Conservation (phyloP, 2,888 invertebrate species). For the Crepidodera aurea region DNA sequence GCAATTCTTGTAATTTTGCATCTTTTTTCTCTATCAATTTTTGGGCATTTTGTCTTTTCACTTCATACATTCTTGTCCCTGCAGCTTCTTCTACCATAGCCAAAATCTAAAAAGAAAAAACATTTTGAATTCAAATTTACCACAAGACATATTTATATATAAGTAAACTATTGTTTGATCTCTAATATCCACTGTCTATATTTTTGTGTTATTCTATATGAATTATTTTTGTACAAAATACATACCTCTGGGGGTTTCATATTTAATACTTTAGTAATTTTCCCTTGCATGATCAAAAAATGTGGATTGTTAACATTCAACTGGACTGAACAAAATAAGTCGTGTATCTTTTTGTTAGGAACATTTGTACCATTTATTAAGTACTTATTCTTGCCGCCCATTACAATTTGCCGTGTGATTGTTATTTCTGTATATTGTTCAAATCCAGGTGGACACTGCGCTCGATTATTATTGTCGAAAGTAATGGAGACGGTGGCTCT, state of each 20-base stretch:
- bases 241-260: conserved; percentile 96
- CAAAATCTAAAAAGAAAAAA: conserved; percentile 71
- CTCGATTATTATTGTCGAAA: conserved; percentile 89
- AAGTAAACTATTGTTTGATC: too few species aligned
- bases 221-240: conserved; percentile 10
- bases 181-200: too few species aligned
- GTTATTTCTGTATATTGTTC: conserved; percentile 90
- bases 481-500: conserved; percentile 95
- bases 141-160: too few species aligned
- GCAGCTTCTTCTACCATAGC: conserved; percentile 99
- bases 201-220: too few species aligned
- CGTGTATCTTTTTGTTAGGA: conserved; percentile 88
- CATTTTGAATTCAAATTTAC: not conserved
- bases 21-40: conserved; percentile 94
- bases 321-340: conserved; percentile 96
- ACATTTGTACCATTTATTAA: conserved; percentile 92
- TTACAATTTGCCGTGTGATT: conserved; percentile 87
- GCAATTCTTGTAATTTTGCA: conserved; percentile 83
- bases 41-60: conserved; percentile 86
- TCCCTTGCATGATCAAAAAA: conserved; percentile 99
- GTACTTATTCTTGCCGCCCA: conserved; percentile 92
- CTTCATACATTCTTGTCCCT: conserved; percentile 96
- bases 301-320: conserved; percentile 99
- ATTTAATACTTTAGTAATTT: conserved; percentile 97
- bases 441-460: conserved; percentile 89